Percentiles rank a stretch among this genome's conserved stretches.
These are phyloP conservation scores for Lepas anatifera DNA, from an alignment of 2,888 invertebrate genomes.

Conservation along the genomic window DNA sequence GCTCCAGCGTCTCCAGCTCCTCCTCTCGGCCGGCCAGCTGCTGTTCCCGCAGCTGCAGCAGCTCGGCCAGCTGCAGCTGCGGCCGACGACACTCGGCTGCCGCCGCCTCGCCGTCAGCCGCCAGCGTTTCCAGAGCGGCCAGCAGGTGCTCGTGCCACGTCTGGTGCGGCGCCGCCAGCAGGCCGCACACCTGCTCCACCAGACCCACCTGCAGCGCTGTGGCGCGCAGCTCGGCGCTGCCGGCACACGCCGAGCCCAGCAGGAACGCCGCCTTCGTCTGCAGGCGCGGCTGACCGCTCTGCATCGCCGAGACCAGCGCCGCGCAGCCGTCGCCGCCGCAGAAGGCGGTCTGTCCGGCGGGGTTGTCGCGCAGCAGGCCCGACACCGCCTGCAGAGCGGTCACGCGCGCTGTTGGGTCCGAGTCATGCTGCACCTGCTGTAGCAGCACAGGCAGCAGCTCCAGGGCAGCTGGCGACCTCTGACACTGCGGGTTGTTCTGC, in stretches of 20 bases:
- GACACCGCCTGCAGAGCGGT: constrained; percentile 9
- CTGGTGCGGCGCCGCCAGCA: neutral
- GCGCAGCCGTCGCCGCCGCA: constrained; percentile 1
- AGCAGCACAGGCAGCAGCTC: constrained; percentile 3
- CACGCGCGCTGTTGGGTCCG: neutral
- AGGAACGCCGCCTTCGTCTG: constrained; percentile 10
- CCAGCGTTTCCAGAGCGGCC: neutral
- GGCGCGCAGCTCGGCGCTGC: neutral
- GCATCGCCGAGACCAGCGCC: constrained; percentile 4
- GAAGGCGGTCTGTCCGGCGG: neutral
- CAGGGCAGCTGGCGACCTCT: neutral
- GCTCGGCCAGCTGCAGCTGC: neutral
- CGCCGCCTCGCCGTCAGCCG: neutral
- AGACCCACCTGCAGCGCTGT: neutral
- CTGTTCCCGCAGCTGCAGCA: neutral
- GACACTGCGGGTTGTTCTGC: constrained; percentile 12
- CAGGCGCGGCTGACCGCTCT: neutral
- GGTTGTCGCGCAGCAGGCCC: neutral
- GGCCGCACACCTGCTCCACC: neutral
- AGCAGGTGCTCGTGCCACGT: constrained; percentile 8
- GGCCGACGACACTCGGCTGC: constrained; percentile 4
- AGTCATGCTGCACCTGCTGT: neutral
- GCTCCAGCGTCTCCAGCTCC: neutral
- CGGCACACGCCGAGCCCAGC: constrained; percentile 3
- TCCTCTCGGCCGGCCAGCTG: neutral